Evolutionary conservation across 2,888 invertebrate species (phyloP).

Genomic region (Listrodromus nycthemerus): DNA sequence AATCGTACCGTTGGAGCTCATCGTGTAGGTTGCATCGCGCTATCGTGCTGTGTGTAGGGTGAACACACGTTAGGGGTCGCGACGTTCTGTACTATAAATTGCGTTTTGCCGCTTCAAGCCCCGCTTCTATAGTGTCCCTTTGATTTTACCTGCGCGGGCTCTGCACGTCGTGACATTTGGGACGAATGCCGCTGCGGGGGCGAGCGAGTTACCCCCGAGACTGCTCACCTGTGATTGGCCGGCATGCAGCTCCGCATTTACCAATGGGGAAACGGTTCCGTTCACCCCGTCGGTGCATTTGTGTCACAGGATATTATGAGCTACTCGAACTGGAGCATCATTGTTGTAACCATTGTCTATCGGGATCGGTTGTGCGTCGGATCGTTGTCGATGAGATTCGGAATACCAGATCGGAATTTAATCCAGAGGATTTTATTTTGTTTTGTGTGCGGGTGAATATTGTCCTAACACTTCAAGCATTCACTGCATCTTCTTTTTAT

Average conservation of each 20-base stretch:
- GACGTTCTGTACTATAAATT: slow-evolving; percentile 66
- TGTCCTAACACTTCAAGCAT: neutral
- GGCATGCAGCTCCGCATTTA: slow-evolving; percentile 70
- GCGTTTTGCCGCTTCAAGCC: slow-evolving; percentile 64
- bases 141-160: slow-evolving; percentile 75
- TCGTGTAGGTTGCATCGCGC: slow-evolving; percentile 46
- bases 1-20: slow-evolving; percentile 39
- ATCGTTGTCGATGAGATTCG: slow-evolving; percentile 70
- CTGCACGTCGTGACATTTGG: slow-evolving; percentile 68
- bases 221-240: slow-evolving; percentile 78
- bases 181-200: slow-evolving; percentile 60
- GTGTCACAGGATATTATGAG: slow-evolving; percentile 73
- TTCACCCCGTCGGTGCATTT: slow-evolving; percentile 73
- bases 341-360: slow-evolving; percentile 78
- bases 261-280: slow-evolving; percentile 77
- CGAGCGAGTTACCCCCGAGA: slow-evolving; percentile 61
- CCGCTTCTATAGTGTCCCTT: slow-evolving; percentile 33
- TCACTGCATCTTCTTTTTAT: neutral
- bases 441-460: slow-evolving; percentile 18
- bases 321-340: slow-evolving; percentile 79
- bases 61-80: slow-evolving; percentile 39
- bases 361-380: slow-evolving; percentile 76
- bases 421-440: slow-evolving; percentile 17
- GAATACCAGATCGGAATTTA: slow-evolving; percentile 27
- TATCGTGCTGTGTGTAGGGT: slow-evolving; percentile 30